Percentiles rank a stretch among this genome's conserved stretches.
These are phyloP conservation scores for Sphaeridia pumilis DNA, from an alignment of 2,888 invertebrate genomes.

Conservation along the genomic window DNA sequence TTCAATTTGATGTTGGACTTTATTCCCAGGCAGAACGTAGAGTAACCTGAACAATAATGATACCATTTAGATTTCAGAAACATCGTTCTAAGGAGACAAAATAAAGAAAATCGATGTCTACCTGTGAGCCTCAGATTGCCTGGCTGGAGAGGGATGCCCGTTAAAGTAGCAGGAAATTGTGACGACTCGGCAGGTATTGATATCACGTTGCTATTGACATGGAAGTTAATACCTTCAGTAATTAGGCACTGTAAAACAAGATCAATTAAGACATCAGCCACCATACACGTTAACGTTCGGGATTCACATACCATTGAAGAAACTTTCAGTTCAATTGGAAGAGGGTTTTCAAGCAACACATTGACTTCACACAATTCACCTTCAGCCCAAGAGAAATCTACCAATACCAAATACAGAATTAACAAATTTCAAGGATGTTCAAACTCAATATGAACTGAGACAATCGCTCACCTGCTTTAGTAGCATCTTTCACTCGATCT, in stretches of 20 bases:
- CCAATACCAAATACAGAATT: constrained; percentile 25
- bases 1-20: constrained; percentile 81
- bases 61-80: no score
- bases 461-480: constrained; percentile 34
- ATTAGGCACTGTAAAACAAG: constrained; percentile 51
- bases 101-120: constrained; percentile 33
- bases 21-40: constrained; percentile 81
- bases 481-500: constrained; percentile 31
- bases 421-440: no score
- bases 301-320: constrained; percentile 70
- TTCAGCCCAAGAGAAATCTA: constrained; percentile 92
- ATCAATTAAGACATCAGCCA: no score
- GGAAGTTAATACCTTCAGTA: constrained; percentile 80
- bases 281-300: no score
- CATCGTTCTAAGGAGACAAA: neutral
- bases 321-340: constrained; percentile 82
- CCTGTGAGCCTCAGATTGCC: constrained; percentile 72
- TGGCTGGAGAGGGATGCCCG: constrained; percentile 74
- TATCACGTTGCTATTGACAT: constrained; percentile 76
- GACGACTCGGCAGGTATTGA: constrained; percentile 60
- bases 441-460: no score
- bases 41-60: constrained; percentile 77
- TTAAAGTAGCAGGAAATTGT: constrained; percentile 66
- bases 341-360: constrained; percentile 72
- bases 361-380: constrained; percentile 84